phyloP scores from a whole-genome alignment of 2,797 vertebrate genomes.

The Pseudomugil gertrudae region DNA sequence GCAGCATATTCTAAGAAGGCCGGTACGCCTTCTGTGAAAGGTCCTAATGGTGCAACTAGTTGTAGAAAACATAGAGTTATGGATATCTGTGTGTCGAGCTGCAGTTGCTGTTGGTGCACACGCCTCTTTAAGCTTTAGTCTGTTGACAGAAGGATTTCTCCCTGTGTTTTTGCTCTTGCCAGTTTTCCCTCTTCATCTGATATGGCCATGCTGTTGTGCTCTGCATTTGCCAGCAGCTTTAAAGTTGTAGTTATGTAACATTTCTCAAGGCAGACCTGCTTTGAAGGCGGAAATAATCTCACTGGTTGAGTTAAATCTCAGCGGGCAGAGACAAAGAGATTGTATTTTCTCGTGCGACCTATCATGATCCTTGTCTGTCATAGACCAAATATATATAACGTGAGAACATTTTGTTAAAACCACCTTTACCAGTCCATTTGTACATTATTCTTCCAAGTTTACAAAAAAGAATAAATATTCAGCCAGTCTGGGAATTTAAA shows the following conservation, averaged over 20 bases:
- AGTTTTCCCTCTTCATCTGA: constrained; percentile 15
- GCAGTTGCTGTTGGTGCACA: constrained; percentile 39
- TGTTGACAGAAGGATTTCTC: constrained; percentile 54
- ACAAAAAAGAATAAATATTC: background rate
- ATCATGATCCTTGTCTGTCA: constrained; percentile 26
- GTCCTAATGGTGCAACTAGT: background rate
- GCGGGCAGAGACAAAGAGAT: constrained; percentile 35
- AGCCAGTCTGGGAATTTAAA: background rate
- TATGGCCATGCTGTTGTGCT: constrained; percentile 30
- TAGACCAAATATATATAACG: too few species aligned
- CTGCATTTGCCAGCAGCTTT: constrained; percentile 51
- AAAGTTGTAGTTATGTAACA: constrained; percentile 58
- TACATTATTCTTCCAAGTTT: background rate
- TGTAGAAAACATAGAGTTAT: constrained; percentile 10
- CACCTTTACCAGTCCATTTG: background rate
- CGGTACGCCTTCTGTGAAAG: background rate
- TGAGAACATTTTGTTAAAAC: background rate
- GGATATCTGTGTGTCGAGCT: constrained; percentile 68
- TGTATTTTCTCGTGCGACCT: background rate
- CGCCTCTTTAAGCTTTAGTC: constrained; percentile 30
- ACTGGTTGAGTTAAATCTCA: constrained; percentile 45
- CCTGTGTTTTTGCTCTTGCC: constrained; percentile 52
- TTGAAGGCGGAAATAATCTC: constrained; percentile 57
- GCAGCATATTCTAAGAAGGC: background rate
- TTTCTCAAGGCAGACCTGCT: constrained; percentile 56